Conservation (phyloP, 2,888 invertebrate genomes). For the Sminthurinus aureus region DNA sequence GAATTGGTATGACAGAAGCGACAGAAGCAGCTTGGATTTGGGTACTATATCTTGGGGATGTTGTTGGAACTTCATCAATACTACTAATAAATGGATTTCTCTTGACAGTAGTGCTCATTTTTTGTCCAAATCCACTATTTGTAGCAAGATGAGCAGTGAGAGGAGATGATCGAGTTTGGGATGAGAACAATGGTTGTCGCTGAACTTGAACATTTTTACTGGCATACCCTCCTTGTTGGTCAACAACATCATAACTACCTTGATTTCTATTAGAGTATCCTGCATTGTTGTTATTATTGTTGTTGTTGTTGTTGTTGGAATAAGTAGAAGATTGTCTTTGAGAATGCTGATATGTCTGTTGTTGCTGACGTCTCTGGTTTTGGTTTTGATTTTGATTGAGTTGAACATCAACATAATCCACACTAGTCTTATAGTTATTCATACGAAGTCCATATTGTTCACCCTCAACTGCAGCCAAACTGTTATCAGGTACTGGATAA, state of each 20-base stretch:
- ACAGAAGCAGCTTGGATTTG: not conserved
- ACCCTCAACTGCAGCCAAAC: constrained; percentile 19
- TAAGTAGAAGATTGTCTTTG: constrained; percentile 20
- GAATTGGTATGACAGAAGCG: no score
- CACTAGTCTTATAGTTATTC: constrained; percentile 30
- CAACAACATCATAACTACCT: constrained; percentile 7
- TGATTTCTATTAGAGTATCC: constrained; percentile 11
- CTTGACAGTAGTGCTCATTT: constrained; percentile 18
- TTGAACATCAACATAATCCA: constrained; percentile 23
- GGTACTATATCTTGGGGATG: not conserved
- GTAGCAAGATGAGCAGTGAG: not conserved
- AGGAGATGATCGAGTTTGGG: not conserved
- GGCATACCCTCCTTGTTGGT: not conserved
- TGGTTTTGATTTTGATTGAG: not conserved
- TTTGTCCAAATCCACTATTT: not conserved
- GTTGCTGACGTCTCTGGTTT: not conserved
- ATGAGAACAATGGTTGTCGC: constrained; percentile 7
- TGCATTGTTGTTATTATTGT: constrained; percentile 14
- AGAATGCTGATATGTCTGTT: not conserved
- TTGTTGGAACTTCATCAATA: not conserved
- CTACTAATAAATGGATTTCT: constrained; percentile 11
- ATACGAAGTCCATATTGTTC: constrained; percentile 29
- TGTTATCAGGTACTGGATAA: constrained; percentile 34
- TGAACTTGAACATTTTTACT: constrained; percentile 3
- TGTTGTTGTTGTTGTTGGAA: constrained; percentile 14